phyloP scores from a whole-genome alignment of 2,888 invertebrate genomes.

The Lissonota sp. region DNA sequence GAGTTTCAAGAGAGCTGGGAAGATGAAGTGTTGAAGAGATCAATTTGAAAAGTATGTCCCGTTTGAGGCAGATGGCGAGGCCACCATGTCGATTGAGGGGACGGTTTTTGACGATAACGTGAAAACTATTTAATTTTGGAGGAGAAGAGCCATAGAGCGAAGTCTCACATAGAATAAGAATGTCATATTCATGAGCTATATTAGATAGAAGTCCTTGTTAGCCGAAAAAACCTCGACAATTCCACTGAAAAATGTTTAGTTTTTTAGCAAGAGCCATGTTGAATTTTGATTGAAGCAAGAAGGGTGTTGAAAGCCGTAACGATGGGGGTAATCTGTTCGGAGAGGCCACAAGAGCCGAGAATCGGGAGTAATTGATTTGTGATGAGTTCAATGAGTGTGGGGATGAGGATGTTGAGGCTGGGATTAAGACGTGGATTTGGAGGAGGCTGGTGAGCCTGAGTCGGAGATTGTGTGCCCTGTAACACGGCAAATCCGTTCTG shows the following conservation, averaged over 20 bases:
- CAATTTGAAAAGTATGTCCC: slow-evolving; percentile 13
- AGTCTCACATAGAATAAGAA: slow-evolving; percentile 39
- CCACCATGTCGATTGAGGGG: not conserved
- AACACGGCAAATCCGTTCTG: not conserved
- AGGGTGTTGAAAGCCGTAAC: slow-evolving; percentile 7
- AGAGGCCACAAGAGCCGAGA: slow-evolving; percentile 1
- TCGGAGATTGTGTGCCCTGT: not conserved
- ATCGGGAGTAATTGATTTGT: slow-evolving; percentile 14
- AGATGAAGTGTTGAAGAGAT: not conserved
- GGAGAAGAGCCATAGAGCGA: slow-evolving; percentile 1
- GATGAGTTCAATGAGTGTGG: not conserved
- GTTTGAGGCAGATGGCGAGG: slow-evolving; percentile 35
- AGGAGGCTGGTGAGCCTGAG: not conserved
- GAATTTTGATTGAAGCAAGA: not conserved
- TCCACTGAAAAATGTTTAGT: slow-evolving; percentile 40
- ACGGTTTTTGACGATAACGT: slow-evolving; percentile 7
- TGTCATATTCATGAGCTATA: slow-evolving; percentile 1
- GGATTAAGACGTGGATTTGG: not conserved
- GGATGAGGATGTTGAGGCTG: not conserved
- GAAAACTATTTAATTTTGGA: slow-evolving; percentile 3
- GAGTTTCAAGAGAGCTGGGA: slow-evolving; percentile 16
- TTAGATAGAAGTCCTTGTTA: slow-evolving; percentile 7
- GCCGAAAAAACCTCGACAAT: slow-evolving; percentile 17
- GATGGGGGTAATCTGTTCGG: slow-evolving; percentile 9
- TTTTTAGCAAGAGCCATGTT: not conserved